phyloP scores from a whole-genome alignment of 2,797 vertebrate species.

The Scolopax bukidnonensis region DNA sequence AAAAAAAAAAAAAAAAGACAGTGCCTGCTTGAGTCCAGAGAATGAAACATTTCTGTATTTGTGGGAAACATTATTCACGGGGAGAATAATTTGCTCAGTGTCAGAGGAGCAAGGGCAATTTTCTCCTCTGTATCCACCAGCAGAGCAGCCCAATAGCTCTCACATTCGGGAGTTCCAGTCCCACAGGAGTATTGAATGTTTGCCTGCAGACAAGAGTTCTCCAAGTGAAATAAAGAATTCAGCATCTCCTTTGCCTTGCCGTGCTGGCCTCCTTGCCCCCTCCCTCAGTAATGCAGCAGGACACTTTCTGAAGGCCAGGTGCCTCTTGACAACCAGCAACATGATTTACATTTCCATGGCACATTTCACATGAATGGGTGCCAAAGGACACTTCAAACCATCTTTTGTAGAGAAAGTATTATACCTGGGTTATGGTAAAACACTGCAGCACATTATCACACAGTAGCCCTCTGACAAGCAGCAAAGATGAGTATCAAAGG shows the following conservation, averaged over 20 bases:
- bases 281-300: background rate
- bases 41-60: background rate
- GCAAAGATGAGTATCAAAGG: background rate
- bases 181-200: background rate
- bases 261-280: background rate
- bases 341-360: slow-evolving; percentile 17
- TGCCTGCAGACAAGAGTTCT: background rate
- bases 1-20: background rate
- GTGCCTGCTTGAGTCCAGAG: background rate
- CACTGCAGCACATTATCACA: background rate
- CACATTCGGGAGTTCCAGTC: background rate
- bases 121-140: background rate
- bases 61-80: background rate
- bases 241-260: background rate
- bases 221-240: background rate
- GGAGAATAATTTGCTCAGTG: background rate
- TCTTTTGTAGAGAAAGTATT: background rate
- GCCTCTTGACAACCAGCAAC: background rate
- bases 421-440: background rate
- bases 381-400: slow-evolving; percentile 19
- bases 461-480: background rate
- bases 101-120: background rate
- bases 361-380: slow-evolving; percentile 14
- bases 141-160: background rate
- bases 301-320: background rate